Evolutionary conservation across 1,140 invertebrate genomes (phyloP).

Genomic region (Magallana angulata): DNA sequence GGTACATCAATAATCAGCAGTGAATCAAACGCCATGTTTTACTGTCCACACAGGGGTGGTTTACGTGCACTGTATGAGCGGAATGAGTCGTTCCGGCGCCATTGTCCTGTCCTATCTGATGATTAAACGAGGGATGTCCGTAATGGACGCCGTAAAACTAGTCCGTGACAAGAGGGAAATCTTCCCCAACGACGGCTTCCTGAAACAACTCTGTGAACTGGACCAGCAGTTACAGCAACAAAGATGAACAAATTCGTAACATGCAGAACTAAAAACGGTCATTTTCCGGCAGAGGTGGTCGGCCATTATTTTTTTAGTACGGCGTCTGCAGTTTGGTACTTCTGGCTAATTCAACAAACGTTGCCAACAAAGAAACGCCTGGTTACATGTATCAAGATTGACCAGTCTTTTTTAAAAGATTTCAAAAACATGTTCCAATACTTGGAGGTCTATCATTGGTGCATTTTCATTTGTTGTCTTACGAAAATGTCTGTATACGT

Average conservation of each 20-base stretch:
- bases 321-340: no score
- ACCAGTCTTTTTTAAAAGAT: no score
- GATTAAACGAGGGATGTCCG: constrained; percentile 89
- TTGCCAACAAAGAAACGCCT: no score
- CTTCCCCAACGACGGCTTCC: constrained; percentile 79
- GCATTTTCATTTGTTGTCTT: no score
- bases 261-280: neutral
- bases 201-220: constrained; percentile 74
- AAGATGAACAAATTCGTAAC: neutral
- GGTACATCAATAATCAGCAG: no score
- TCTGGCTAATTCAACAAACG: no score
- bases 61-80: constrained; percentile 95
- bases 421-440: no score
- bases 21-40: neutral
- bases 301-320: no score
- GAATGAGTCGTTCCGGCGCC: constrained; percentile 94
- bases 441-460: no score
- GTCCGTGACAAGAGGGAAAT: constrained; percentile 82
- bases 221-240: constrained; percentile 18
- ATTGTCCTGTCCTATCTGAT: constrained; percentile 96
- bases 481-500: no score
- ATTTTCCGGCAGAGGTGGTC: no score
- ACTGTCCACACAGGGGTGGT: constrained; percentile 81
- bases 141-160: constrained; percentile 85
- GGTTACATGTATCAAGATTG: no score